Evolutionary conservation across 1,140 invertebrate genomes (phyloP).

Genomic region (Homarus americanus): DNA sequence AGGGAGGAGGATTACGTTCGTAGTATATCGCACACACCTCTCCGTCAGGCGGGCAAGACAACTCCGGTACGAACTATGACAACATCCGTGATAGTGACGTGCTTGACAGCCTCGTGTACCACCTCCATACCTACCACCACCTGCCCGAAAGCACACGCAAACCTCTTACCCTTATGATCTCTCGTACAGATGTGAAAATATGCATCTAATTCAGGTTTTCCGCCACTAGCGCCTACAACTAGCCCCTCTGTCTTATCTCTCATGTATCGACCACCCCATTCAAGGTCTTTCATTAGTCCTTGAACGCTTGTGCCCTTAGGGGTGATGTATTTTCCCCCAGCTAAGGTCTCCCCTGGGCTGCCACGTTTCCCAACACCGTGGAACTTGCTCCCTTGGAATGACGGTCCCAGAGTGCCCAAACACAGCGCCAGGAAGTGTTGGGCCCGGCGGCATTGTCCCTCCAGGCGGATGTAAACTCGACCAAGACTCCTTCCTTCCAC

Average conservation of each 20-base stretch:
- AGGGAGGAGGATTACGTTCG: too few relatives aligned
- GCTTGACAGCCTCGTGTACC: constrained; percentile 6
- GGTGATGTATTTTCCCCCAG: constrained; percentile 10
- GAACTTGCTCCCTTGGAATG: constrained; percentile 8
- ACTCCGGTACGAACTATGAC: background rate
- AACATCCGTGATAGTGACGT: background rate
- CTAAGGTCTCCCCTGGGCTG: constrained; percentile 1
- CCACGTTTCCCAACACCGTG: constrained; percentile 17
- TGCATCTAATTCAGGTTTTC: background rate
- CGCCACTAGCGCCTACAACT: background rate
- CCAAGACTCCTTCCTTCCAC: constrained; percentile 16
- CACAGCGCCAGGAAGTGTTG: constrained; percentile 47
- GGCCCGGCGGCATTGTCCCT: constrained; percentile 7
- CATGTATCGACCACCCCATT: background rate
- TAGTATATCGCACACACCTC: too few relatives aligned
- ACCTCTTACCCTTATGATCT: constrained; percentile 4
- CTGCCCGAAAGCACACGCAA: constrained; percentile 6
- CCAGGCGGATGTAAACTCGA: constrained; percentile 40
- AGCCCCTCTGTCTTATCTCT: background rate
- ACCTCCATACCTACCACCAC: constrained; percentile 1
- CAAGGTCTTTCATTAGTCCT: background rate
- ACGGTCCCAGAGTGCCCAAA: constrained; percentile 30
- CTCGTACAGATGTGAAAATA: constrained; percentile 21
- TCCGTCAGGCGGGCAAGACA: background rate
- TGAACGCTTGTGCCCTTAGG: constrained; percentile 8